These are phyloP conservation scores for Quadroppia sp. DNA, from an alignment of 2,888 invertebrate species.

Conservation along the genomic window DNA sequence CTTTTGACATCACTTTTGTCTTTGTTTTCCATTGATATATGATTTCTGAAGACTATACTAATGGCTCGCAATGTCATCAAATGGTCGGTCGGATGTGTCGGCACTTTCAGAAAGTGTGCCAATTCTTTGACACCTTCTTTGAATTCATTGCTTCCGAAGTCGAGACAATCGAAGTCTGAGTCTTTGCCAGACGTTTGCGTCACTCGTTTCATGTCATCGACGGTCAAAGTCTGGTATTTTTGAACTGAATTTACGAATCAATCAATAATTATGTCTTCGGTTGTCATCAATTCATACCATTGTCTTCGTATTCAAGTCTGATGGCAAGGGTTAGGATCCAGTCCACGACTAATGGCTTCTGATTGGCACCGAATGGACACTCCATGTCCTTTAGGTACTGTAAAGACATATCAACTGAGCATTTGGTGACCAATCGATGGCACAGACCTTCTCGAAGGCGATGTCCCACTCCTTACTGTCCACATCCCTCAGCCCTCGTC, in stretches of 20 bases:
- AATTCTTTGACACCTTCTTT: slow-evolving; percentile 72
- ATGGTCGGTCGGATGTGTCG: slow-evolving; percentile 71
- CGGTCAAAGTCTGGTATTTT: slow-evolving; percentile 65
- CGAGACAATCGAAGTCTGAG: slow-evolving; percentile 74
- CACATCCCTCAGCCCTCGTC: slow-evolving; percentile 67
- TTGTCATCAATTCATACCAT: slow-evolving; percentile 51
- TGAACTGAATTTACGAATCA: slow-evolving; percentile 53
- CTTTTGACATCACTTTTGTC: no score
- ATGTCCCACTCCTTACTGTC: slow-evolving; percentile 65
- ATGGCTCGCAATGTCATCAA: slow-evolving; percentile 68
- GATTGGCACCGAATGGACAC: slow-evolving; percentile 62
- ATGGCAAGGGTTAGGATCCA: slow-evolving; percentile 82
- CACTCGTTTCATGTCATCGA: slow-evolving; percentile 59
- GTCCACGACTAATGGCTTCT: slow-evolving; percentile 67
- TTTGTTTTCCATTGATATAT: slow-evolving; percentile 60
- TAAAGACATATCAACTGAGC: slow-evolving; percentile 42
- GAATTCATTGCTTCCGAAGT: slow-evolving; percentile 69
- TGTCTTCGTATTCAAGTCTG: slow-evolving; percentile 74
- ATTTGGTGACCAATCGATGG: slow-evolving; percentile 41
- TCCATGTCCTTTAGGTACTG: slow-evolving; percentile 70
- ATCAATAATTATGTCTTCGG: neutral
- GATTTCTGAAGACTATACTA: slow-evolving; percentile 60
- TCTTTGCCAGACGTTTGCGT: slow-evolving; percentile 69
- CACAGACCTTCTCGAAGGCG: slow-evolving; percentile 58
- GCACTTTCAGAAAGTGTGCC: slow-evolving; percentile 71